Evolutionary conservation across 2,113 vertebrate species (phyloP).

Genomic region (Xiphorhynchus elegans): DNA sequence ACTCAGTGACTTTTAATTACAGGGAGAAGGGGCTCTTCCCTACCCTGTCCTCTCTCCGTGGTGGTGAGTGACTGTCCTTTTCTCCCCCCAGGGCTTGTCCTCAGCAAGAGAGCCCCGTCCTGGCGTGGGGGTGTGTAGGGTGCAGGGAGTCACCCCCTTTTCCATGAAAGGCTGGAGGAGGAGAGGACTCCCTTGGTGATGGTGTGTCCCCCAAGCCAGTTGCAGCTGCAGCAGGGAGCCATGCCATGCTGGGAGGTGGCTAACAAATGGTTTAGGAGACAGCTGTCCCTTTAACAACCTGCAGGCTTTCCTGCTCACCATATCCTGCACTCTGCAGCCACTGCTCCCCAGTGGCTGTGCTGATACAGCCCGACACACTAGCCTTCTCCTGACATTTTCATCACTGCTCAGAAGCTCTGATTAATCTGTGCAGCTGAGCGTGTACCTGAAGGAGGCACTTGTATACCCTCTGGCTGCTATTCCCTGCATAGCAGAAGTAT

Average conservation of each 20-base stretch:
- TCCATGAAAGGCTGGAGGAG: background rate
- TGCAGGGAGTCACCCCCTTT: background rate
- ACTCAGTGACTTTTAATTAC: background rate
- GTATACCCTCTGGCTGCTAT: background rate
- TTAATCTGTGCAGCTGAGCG: accelerated
- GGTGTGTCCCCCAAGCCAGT: accelerated
- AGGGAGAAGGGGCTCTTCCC: background rate
- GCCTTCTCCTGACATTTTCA: background rate
- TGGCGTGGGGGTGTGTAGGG: background rate
- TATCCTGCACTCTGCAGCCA: background rate
- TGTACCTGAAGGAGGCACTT: background rate
- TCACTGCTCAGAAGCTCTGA: background rate
- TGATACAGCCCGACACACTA: background rate
- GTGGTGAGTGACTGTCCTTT: background rate
- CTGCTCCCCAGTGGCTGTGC: background rate
- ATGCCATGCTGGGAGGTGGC: background rate
- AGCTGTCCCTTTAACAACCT: background rate
- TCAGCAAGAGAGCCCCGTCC: background rate
- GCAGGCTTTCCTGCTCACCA: background rate
- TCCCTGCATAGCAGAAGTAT: background rate
- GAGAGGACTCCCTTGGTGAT: background rate
- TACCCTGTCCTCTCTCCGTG: background rate
- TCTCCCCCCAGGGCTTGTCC: accelerated
- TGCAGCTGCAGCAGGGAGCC: background rate
- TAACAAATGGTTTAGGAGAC: background rate